Evolutionary conservation across 2,797 vertebrate species (phyloP).

Genomic region (Hippocampus kuda): DNA sequence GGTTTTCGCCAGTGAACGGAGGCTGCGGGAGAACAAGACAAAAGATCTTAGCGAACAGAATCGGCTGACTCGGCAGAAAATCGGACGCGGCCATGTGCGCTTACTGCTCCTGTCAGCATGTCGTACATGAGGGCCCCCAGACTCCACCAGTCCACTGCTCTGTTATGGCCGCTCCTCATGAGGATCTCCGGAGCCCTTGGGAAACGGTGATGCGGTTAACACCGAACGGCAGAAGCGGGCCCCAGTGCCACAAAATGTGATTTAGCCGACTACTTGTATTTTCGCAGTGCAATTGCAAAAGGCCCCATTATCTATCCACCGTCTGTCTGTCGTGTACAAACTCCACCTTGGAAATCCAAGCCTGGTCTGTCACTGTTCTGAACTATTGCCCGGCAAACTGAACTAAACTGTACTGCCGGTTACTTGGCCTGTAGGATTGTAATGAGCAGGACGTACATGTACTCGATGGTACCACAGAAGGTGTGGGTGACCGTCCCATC

Average conservation of each 20-base stretch:
- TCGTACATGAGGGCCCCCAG: slow-evolving; percentile 99
- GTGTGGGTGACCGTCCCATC: slow-evolving; percentile 98
- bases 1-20: slow-evolving; percentile 93
- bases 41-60: not conserved
- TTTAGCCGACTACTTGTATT: too few relatives aligned
- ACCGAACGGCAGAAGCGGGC: too few relatives aligned
- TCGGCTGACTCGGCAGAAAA: not conserved
- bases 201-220: not conserved
- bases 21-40: slow-evolving; percentile 58
- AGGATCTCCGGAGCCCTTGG: slow-evolving; percentile 94
- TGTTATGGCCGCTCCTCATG: slow-evolving; percentile 97
- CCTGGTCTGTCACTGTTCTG: too few relatives aligned
- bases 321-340: too few relatives aligned
- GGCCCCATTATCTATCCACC: too few relatives aligned
- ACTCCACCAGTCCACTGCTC: slow-evolving; percentile 99
- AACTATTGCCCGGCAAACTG: too few relatives aligned
- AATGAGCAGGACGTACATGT: slow-evolving; percentile 68
- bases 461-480: slow-evolving; percentile 98
- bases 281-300: too few relatives aligned
- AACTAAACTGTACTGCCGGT: too few relatives aligned
- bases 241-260: not conserved
- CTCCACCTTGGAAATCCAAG: too few relatives aligned
- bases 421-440: too few relatives aligned
- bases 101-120: slow-evolving; percentile 98
- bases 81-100: not conserved